Base-by-base conservation (phyloP, 2,113 vertebrate genomes). In the Aphyosemion australe region DNA sequence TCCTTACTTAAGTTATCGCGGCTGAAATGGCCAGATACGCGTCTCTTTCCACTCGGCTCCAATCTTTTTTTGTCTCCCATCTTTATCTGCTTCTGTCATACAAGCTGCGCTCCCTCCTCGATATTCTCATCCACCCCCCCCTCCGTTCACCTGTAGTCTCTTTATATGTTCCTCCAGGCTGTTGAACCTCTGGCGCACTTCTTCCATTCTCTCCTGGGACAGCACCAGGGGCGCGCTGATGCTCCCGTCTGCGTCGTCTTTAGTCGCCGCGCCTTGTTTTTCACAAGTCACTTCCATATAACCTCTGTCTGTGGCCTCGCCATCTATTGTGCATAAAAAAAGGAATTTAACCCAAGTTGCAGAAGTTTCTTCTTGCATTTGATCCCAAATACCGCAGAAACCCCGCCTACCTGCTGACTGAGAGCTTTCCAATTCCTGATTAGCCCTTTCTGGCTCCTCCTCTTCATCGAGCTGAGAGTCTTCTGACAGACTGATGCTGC, bases 81-180 rank as follows among this genome's bases (percentile, higher is more conserved):
- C 71, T 79, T 72, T 69, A 76, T 69, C 65, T 67, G 49, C 37
- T 9, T 32, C 55, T 15, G 65, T 81, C 68, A 54, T 49, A 48
- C 63, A 37, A 52, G n/a, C 54, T 46, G 55, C 54, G 62, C 51
- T 11, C 52, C 19, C 43, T 11, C 55, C 49, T 64, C 31, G 19
- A 26, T 46, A 51, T 45, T 65, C 42, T 68, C 32, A 56, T 65
- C 47, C 13, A 45, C 34, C 37, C 48, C 51, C 46, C 45, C 71
- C 26, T 65, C 19, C 41, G 12, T 53, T 68, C 59, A 52, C 95
- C 95, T 95, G 93, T 64, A 96, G 90, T 66, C 83, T 91, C 83
- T 88, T 94, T 39, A 96, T 10, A 10, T 74, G 81, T 41, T 93
- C 89, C 88, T 94, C 91, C 75, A 97, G 88, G 72, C 78, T 74